Conservation (phyloP, 2,113 vertebrate genomes). For the Mugil cephalus region DNA sequence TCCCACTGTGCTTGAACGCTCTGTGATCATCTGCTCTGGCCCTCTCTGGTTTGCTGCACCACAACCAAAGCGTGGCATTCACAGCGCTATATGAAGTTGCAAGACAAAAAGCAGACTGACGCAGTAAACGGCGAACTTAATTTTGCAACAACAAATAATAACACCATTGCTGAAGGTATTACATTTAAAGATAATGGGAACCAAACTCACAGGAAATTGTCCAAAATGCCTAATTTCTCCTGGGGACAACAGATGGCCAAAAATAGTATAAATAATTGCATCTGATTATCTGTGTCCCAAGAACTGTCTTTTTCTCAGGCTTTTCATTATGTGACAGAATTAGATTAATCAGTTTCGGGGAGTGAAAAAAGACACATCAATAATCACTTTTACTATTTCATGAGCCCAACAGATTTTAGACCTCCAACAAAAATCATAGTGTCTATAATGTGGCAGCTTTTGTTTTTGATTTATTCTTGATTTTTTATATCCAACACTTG, state of each 20-base stretch:
- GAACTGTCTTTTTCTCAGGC: constrained; percentile 26
- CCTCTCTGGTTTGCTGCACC: constrained; percentile 50
- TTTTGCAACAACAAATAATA: not conserved
- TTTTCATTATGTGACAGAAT: constrained; percentile 8
- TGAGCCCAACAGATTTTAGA: not conserved
- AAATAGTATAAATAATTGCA: constrained; percentile 46
- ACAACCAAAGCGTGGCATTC: not conserved
- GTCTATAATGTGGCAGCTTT: too few relatives aligned
- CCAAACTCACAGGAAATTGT: constrained; percentile 30
- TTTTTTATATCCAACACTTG: too few relatives aligned
- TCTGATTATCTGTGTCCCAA: not conserved
- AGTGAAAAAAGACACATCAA: not conserved
- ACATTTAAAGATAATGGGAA: not conserved
- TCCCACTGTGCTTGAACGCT: constrained; percentile 49
- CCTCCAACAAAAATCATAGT: too few relatives aligned
- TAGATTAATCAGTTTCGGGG: not conserved
- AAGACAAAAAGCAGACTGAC: constrained; percentile 1
- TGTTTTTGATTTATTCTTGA: too few relatives aligned
- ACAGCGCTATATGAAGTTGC: constrained; percentile 40
- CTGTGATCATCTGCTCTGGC: constrained; percentile 54
- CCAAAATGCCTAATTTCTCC: constrained; percentile 16
- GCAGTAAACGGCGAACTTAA: not conserved
- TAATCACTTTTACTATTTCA: not conserved
- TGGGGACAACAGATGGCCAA: constrained; percentile 29
- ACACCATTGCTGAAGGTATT: not conserved